Conservation (phyloP, 2,113 vertebrate genomes). For the Penelope pileata region DNA sequence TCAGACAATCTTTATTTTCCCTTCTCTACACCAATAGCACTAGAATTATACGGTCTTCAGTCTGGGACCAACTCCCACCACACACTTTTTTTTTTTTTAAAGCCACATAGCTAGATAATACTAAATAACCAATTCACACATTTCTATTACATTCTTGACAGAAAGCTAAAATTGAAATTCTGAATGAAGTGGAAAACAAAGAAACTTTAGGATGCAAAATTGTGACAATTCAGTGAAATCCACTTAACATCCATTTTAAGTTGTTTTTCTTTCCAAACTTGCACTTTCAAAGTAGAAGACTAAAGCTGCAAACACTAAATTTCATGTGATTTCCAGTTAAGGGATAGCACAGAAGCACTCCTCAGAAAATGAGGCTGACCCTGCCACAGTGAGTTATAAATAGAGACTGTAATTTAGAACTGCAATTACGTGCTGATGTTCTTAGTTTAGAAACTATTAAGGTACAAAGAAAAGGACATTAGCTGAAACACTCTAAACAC, state of each 20-base stretch:
- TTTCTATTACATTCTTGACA: not conserved
- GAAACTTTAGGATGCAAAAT: not conserved
- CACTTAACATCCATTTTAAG: not conserved
- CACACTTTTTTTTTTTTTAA: not conserved
- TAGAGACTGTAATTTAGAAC: conserved; percentile 46
- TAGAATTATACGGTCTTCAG: not conserved
- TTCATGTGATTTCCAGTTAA: not conserved
- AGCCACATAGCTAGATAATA: not conserved
- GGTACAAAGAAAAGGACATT: conserved; percentile 13
- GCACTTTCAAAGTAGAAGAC: not conserved
- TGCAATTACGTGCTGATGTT: conserved; percentile 11
- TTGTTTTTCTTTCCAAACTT: not conserved
- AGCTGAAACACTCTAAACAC: not conserved
- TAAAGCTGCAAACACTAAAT: not conserved
- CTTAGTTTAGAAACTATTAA: conserved; percentile 36
- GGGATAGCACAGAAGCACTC: not conserved
- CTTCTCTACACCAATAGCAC: not conserved
- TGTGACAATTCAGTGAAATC: not conserved
- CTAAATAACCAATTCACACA: not conserved
- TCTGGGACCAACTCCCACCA: not conserved
- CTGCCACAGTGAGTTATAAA: conserved; percentile 38
- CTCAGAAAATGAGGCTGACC: conserved; percentile 9
- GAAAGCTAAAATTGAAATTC: not conserved
- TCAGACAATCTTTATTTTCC: not conserved
- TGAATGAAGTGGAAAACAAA: not conserved